These are phyloP conservation scores for Ennomos fuscantarius DNA, from an alignment of 2,888 invertebrate genomes.

Conservation along the genomic window DNA sequence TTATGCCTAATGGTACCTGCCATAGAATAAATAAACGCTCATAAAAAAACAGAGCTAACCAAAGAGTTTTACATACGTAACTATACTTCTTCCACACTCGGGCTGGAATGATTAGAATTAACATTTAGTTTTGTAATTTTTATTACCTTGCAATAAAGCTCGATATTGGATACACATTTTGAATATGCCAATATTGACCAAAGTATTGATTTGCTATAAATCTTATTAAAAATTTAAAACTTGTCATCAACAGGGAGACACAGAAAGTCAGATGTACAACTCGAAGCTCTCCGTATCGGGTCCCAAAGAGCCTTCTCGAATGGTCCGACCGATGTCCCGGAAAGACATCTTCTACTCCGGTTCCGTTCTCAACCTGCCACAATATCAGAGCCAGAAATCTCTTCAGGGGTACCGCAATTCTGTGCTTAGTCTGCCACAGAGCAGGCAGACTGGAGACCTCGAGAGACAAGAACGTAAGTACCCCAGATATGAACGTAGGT, in stretches of 20 bases:
- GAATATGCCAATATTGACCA: no score
- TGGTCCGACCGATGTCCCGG: constrained; percentile 95
- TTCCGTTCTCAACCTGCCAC: constrained; percentile 96
- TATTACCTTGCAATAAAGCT: no score
- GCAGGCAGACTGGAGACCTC: constrained; percentile 86
- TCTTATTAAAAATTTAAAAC: neutral
- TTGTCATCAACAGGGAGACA: constrained; percentile 74
- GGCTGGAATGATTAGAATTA: no score
- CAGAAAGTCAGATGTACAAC: constrained; percentile 88
- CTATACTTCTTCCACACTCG: no score
- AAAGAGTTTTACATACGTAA: no score
- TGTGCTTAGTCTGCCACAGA: constrained; percentile 93
- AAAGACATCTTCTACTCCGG: constrained; percentile 99
- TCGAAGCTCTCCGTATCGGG: constrained; percentile 87
- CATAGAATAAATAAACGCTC: no score
- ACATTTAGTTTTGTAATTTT: no score
- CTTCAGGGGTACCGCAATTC: constrained; percentile 96
- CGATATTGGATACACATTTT: no score
- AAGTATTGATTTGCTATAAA: no score
- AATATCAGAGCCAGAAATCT: constrained; percentile 96
- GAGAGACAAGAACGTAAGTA: constrained; percentile 89
- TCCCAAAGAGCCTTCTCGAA: constrained; percentile 78
- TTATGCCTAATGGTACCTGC: no score
- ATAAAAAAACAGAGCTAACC: no score
- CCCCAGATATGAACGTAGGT: constrained; percentile 88